Base-by-base conservation (phyloP, 2,113 vertebrate genomes). In the Trinectes maculatus region DNA sequence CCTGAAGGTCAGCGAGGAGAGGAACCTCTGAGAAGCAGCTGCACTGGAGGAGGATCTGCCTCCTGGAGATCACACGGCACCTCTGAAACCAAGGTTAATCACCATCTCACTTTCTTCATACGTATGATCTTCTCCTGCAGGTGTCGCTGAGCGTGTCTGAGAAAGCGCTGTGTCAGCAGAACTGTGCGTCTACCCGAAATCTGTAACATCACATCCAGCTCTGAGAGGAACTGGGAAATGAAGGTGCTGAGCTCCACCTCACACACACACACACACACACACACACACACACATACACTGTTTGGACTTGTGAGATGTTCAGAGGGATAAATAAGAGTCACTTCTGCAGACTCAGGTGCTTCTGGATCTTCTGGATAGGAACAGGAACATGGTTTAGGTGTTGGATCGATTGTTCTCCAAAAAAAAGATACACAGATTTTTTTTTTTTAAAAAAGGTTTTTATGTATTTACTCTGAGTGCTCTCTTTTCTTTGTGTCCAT, bases 11-110 rank as follows among this genome's bases (percentile, higher is more conserved):
- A 89, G 74, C 82, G 37, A 40, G 54, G 47, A 78, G 74, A 71
- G 63, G 59, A 40, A 44, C 19, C 65, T 44, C 73, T 63, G 68
- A 68, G 62, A 39, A 51, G 71, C 40, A 54, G 79, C 70, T 73
- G 80, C n/a, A 77, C 34, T 69, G 79, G 67, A 57, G 62, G 65
- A 68, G 83, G 82, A 84, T 88, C 79, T 85, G 76, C 62, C 76
- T 85, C 57, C 51, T 18, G 52, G 77, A 84, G 80, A 72, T 77
- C 66, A 47, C 52, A 66, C 70, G 71, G 79, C 63, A 79, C 75
- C n/a, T n/a, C n/a, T 61, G 70, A 73, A 85, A 75, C 60, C 77
- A 87, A 89, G 85, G 89, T 91, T 91, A 89, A 92, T 89, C 82
- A 85, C 80, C 80, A 71, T 86, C 74, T 74, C 88, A 87, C 87